Percentiles rank a stretch among this genome's conserved stretches.
Evolutionary conservation across 2,113 vertebrate species (phyloP).

Genomic region (Sardina pilchardus): DNA sequence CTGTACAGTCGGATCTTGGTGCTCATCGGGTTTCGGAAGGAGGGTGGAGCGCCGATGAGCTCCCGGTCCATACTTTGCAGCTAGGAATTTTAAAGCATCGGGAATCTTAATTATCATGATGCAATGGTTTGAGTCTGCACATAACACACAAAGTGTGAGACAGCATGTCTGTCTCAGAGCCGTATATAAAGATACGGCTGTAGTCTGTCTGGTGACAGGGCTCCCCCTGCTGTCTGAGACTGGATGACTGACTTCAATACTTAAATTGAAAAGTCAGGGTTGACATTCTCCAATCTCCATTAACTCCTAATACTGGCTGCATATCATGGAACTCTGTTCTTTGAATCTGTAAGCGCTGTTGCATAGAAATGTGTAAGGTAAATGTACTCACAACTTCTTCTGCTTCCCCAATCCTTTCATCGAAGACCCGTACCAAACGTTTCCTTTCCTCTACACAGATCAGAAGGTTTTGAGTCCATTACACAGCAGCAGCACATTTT

Average conservation of each 20-base stretch:
- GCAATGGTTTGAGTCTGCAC: not conserved
- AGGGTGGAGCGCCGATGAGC: slow-evolving; percentile 78
- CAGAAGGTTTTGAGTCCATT: slow-evolving; percentile 5
- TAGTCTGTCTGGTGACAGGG: not conserved
- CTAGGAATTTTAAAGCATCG: slow-evolving; percentile 59
- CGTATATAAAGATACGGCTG: too few relatives aligned
- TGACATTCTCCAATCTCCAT: not conserved
- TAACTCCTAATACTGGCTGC: not conserved
- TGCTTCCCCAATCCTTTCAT: slow-evolving; percentile 88
- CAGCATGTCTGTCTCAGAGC: not conserved
- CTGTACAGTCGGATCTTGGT: slow-evolving; percentile 83
- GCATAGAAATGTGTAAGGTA: not conserved
- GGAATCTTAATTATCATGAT: not conserved
- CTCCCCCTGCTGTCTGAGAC: slow-evolving; percentile 36
- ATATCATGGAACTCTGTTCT: not conserved
- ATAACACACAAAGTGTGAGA: not conserved
- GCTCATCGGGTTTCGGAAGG: slow-evolving; percentile 86
- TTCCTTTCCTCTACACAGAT: slow-evolving; percentile 86
- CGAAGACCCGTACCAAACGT: slow-evolving; percentile 84
- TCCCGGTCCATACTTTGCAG: slow-evolving; percentile 93
- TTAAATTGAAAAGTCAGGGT: not conserved
- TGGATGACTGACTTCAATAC: not conserved
- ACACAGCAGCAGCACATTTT: not conserved
- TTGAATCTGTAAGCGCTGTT: not conserved
- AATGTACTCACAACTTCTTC: slow-evolving; percentile 83